Evolutionary conservation across 2,797 vertebrate genomes (phyloP).

Genomic region (Pseudomugil tenellus): DNA sequence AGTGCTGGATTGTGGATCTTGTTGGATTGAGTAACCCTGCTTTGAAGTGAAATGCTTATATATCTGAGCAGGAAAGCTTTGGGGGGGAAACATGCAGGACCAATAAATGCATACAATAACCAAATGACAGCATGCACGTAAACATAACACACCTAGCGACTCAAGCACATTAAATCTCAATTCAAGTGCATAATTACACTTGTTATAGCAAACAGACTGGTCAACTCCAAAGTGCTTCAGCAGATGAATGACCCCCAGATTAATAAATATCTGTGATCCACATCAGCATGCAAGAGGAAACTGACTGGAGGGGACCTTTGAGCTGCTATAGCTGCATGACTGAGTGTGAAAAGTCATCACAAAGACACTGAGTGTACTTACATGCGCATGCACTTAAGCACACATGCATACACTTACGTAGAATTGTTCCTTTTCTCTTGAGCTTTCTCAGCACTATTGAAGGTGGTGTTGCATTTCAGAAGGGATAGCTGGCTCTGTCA

Average conservation of each 20-base stretch:
- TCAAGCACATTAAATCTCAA: constrained; percentile 47
- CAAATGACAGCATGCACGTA: constrained; percentile 11
- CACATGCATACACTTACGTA: constrained; percentile 14
- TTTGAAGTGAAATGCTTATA: constrained; percentile 30
- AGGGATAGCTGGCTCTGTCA: constrained; percentile 49
- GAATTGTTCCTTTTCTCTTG: constrained; percentile 37
- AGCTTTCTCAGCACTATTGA: constrained; percentile 75
- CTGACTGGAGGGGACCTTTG: constrained; percentile 41
- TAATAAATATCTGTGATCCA: constrained; percentile 22
- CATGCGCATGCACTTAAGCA: background rate
- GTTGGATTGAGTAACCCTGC: background rate
- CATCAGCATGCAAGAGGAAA: constrained; percentile 41
- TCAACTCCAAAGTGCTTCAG: constrained; percentile 41
- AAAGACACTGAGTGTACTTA: constrained; percentile 26
- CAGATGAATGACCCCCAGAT: constrained; percentile 36
- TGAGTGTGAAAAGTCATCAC: constrained; percentile 24
- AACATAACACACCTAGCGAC: constrained; percentile 29
- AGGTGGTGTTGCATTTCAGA: constrained; percentile 77
- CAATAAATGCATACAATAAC: background rate
- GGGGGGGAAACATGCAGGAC: constrained; percentile 1
- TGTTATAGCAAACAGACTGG: constrained; percentile 34
- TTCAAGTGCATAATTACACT: constrained; percentile 47
- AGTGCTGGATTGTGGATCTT: too few relatives aligned
- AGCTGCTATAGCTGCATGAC: constrained; percentile 32
- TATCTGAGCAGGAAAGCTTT: constrained; percentile 17